These are phyloP conservation scores for Procapra przewalskii DNA, from an alignment of 2,113 vertebrate species.

Conservation along the genomic window DNA sequence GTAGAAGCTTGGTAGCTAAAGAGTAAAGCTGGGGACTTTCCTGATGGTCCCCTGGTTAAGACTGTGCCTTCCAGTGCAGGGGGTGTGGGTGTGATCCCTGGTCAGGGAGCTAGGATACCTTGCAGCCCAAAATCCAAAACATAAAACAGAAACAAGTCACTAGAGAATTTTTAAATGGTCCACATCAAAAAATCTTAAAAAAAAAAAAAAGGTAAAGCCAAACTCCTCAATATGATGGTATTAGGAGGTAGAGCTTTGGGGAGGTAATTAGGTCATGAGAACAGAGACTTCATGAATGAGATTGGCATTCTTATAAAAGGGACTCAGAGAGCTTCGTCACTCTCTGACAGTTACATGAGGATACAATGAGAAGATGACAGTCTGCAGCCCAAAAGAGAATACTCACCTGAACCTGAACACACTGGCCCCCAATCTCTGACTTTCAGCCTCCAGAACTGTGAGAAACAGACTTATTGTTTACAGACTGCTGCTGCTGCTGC, in stretches of 20 bases:
- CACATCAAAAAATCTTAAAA: background rate
- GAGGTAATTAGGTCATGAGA: background rate
- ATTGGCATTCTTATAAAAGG: background rate
- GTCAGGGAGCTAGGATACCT: background rate
- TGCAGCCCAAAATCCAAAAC: background rate
- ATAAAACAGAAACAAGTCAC: background rate
- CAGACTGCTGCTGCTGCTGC: too few relatives aligned
- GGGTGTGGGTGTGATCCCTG: background rate
- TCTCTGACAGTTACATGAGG: accelerated
- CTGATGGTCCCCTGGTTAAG: background rate
- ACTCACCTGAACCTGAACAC: background rate
- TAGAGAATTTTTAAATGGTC: background rate
- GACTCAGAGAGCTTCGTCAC: too few relatives aligned
- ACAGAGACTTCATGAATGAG: background rate
- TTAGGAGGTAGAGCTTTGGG: background rate
- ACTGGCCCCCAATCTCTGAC: background rate
- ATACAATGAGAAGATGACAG: background rate
- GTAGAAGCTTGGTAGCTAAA: background rate
- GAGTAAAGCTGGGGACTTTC: background rate
- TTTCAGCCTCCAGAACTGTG: background rate
- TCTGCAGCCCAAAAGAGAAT: background rate
- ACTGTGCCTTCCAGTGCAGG: background rate
- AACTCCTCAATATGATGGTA: background rate
- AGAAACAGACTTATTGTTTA: background rate
- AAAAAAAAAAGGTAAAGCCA: background rate